Conservation (phyloP, 2,113 vertebrate species). For the Scomber colias region DNA sequence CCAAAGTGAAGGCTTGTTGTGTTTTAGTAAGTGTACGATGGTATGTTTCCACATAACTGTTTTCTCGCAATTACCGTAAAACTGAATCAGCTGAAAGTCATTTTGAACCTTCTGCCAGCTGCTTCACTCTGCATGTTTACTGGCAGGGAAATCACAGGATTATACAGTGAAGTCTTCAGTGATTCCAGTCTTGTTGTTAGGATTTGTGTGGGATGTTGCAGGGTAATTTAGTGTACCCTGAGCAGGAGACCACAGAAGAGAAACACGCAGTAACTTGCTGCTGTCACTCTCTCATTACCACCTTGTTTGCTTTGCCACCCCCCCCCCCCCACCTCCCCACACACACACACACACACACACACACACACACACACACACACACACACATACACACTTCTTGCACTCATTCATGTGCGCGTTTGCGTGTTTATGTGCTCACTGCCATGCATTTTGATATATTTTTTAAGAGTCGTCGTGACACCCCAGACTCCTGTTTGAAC, state of each 20-base stretch:
- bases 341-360: background rate
- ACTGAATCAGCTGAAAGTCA: background rate
- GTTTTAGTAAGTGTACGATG: background rate
- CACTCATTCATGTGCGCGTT: slow-evolving; percentile 24
- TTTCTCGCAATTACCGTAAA: background rate
- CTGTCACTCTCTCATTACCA: slow-evolving; percentile 51
- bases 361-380: background rate
- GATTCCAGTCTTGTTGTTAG: slow-evolving; percentile 29
- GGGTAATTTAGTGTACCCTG: slow-evolving; percentile 46
- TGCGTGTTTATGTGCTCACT: slow-evolving; percentile 8
- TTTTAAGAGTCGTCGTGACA: background rate
- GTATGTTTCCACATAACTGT: background rate
- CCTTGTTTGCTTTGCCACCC: slow-evolving; percentile 23
- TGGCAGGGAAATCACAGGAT: slow-evolving; percentile 11
- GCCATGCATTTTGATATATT: slow-evolving; percentile 44
- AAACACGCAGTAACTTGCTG: slow-evolving; percentile 59
- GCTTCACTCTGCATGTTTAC: background rate
- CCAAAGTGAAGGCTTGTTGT: background rate
- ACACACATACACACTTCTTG: background rate
- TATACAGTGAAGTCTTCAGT: background rate
- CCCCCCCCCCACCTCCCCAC: background rate
- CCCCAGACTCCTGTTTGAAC: slow-evolving; percentile 52
- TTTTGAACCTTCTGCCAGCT: background rate
- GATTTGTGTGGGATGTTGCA: slow-evolving; percentile 50
- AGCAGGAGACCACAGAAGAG: slow-evolving; percentile 47